A percentile compares a stretch with the other conserved stretches of the same genome.
Conservation (phyloP, 2,888 invertebrate genomes). For the Cephus rjabovi region DNA sequence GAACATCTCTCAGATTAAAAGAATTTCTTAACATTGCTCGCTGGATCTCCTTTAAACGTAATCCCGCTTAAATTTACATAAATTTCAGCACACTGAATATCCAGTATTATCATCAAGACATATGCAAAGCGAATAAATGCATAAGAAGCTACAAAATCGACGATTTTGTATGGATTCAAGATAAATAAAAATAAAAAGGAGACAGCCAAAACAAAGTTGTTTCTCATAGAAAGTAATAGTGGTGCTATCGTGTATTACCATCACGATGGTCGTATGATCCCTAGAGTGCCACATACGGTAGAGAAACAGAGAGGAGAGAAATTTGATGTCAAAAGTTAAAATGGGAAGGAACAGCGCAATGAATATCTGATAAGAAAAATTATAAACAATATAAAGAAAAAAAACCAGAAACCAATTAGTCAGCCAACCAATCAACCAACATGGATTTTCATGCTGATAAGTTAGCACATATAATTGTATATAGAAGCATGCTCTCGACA, state of each 20-base stretch:
- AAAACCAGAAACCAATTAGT: neutral
- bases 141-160: neutral
- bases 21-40: neutral
- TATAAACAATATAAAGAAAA: neutral
- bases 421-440: neutral
- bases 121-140: neutral
- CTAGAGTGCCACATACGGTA: neutral
- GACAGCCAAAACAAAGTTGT: neutral
- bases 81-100: too few species aligned
- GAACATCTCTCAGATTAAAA: neutral
- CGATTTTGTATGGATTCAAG: neutral
- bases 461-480: neutral
- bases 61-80: neutral
- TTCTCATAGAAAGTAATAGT: neutral
- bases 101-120: neutral
- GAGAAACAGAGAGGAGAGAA: neutral
- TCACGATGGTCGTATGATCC: neutral
- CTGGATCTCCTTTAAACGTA: neutral
- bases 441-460: neutral
- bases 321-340: neutral
- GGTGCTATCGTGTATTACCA: neutral
- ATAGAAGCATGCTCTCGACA: conserved; percentile 1
- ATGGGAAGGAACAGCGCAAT: neutral
- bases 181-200: neutral
- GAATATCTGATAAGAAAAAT: neutral